These are phyloP conservation scores for Myodes glareolus DNA, from an alignment of 2,113 vertebrate genomes.

Conservation along the genomic window DNA sequence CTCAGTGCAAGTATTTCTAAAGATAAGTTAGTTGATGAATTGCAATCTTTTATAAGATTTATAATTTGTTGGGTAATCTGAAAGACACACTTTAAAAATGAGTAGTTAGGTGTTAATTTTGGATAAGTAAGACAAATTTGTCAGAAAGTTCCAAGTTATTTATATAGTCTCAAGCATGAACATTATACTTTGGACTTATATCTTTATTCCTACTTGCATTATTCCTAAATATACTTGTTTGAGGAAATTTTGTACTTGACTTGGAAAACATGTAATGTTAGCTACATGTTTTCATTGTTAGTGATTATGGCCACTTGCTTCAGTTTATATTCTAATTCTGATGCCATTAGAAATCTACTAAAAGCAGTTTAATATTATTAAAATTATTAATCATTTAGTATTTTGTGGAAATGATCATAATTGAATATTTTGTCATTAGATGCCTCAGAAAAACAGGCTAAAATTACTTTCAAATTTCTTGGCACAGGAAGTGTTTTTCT, in stretches of 20 bases:
- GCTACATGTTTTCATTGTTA: conserved; percentile 49
- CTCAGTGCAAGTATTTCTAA: conserved; percentile 35
- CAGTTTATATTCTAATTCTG: conserved; percentile 59
- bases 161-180: conserved; percentile 13
- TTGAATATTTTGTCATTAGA: conserved; percentile 67
- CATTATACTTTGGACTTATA: conserved; percentile 34
- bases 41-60: conserved; percentile 3
- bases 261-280: conserved; percentile 34
- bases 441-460: conserved; percentile 33
- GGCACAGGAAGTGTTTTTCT: conserved; percentile 15
- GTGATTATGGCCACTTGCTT: conserved; percentile 63
- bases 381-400: conserved; percentile 73
- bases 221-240: conserved; percentile 47
- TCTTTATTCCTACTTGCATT: conserved; percentile 22
- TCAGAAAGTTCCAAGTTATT: background rate
- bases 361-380: conserved; percentile 73
- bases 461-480: conserved; percentile 15
- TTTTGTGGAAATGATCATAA: conserved; percentile 67
- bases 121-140: conserved; percentile 42
- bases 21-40: background rate
- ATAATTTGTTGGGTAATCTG: background rate
- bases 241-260: conserved; percentile 51
- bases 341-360: conserved; percentile 66
- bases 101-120: conserved; percentile 9
- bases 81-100: background rate